Conservation (phyloP, 1,140 invertebrate species). For the Steinernema khuongi region DNA sequence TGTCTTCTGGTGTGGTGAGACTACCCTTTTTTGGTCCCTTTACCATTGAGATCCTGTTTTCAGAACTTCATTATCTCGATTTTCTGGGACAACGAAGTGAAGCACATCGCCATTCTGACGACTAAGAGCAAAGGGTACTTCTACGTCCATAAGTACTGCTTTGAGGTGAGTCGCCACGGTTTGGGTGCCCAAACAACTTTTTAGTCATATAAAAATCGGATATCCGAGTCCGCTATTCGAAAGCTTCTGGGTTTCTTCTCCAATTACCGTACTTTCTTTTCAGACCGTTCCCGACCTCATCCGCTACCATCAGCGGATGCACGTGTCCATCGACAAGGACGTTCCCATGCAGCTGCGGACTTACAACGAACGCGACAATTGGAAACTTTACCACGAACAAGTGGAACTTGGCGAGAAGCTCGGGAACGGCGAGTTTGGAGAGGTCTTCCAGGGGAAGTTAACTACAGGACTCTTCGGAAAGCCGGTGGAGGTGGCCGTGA, state of each 20-base stretch:
- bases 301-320: constrained; percentile 17
- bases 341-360: not conserved
- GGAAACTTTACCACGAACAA: constrained; percentile 41
- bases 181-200: not conserved
- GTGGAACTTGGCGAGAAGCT: constrained; percentile 34
- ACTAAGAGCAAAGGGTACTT: constrained; percentile 8
- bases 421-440: constrained; percentile 42
- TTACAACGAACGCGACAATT: constrained; percentile 27
- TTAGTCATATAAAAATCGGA: not conserved
- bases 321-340: constrained; percentile 22
- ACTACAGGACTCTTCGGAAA: constrained; percentile 19
- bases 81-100: constrained; percentile 12
- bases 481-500: constrained; percentile 35
- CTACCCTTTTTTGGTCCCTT: not conserved
- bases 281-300: not conserved
- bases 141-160: constrained; percentile 13
- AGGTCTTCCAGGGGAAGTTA: constrained; percentile 34
- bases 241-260: too few relatives aligned
- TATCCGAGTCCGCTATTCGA: too few relatives aligned
- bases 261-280: too few relatives aligned
- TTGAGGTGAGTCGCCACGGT: not conserved
- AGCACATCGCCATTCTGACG: not conserved
- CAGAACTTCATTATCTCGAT: not conserved
- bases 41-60: not conserved
- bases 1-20: not conserved